Evolutionary conservation across 2,113 vertebrate genomes (phyloP).

Genomic region (Cricetomys ansorgei): DNA sequence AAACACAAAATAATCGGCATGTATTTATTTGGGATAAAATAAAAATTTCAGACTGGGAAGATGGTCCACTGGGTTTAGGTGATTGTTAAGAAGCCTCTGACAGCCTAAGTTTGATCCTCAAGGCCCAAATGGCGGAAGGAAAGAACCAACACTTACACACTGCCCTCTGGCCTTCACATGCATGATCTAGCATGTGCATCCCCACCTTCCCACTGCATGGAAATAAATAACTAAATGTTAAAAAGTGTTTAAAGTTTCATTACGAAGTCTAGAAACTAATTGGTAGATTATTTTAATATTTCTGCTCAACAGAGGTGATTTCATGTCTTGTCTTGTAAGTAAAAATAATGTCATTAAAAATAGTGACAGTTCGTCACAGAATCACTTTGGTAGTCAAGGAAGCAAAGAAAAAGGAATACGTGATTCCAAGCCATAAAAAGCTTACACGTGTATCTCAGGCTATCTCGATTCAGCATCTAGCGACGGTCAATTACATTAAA

Average conservation of each 20-base stretch:
- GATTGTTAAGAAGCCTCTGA: not conserved
- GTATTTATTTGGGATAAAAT: not conserved
- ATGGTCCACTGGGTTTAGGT: not conserved
- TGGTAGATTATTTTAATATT: not conserved
- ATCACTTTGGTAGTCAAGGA: not conserved
- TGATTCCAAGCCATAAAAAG: constrained; percentile 39
- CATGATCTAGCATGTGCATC: not conserved
- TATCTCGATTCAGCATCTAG: constrained; percentile 29
- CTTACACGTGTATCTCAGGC: not conserved
- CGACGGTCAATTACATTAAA: not conserved
- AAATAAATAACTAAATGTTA: not conserved
- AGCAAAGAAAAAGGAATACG: constrained; percentile 52
- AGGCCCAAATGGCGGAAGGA: not conserved
- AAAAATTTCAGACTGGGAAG: not conserved
- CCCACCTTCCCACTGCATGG: no score
- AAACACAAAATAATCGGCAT: not conserved
- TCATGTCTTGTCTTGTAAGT: constrained; percentile 26
- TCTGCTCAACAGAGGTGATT: constrained; percentile 22
- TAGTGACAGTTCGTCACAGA: not conserved
- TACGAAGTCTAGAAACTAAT: not conserved
- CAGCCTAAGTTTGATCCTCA: not conserved
- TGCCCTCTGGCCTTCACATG: not conserved
- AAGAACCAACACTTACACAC: not conserved
- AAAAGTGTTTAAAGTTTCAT: not conserved
- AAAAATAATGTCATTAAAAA: constrained; percentile 44